Base-by-base conservation (phyloP, 2,888 invertebrate species). In the Tinea trinotella region DNA sequence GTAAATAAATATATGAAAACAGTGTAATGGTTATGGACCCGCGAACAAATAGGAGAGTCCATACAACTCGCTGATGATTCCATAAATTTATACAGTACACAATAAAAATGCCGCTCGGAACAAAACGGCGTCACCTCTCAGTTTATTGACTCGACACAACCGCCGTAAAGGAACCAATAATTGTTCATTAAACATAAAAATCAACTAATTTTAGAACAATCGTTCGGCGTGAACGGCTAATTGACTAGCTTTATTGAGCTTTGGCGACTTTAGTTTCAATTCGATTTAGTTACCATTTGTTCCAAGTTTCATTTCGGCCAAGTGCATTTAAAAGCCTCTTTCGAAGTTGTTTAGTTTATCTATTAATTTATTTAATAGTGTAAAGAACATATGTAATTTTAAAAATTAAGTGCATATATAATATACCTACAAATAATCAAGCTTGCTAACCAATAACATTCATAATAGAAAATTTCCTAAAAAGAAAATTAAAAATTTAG, bases 81-180 rank as follows among this genome's bases (percentile, higher is more conserved):
- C 81, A 85, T 84, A 85, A 85, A 85, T 78, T 68, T 84, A 85
- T 84, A 85, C 77, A 74, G 80, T 82, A 73, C 76, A 76, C 71
- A 79, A 83, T 85, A 84, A 85, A 83, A 81, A 74, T 65, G 65
- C 69, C 69, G 70, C 65, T 75, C 65, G 66, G 73, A 80, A 82
- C 82, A 82, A 83, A 78, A 76, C 75, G 66, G 67, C 77, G 81
- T 80, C 82, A 78, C 78, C 76, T 70, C 64, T 30, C 22, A 58
- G 61, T 82, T 82, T 83, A 82, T 76, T 74, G 70, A 75, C 72
- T 74, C 67, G 60, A 62, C 59, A 63, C 59, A 35, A 50, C 20
- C 59, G 61, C 67, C 63, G 62, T 68, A 66, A 69, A 68, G 66
- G 62, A 63, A 62, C 66, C 66, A 62, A 68, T 71, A 72, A 76